Percentiles rank a stretch among this genome's conserved stretches.
phyloP scores from a whole-genome alignment of 1,140 invertebrate genomes.

The Palaemon carinicauda region DNA sequence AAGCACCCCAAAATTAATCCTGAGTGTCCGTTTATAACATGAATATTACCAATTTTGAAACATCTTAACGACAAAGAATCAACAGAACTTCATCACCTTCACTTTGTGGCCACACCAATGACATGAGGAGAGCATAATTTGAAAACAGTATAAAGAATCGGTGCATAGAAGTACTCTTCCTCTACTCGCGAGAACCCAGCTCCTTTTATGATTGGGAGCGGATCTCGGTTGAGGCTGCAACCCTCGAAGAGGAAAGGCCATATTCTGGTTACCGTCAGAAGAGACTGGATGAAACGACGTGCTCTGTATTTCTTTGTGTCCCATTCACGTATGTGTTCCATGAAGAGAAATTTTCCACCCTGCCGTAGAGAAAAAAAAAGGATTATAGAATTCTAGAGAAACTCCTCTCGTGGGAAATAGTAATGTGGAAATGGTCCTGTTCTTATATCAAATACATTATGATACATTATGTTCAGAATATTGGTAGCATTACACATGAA shows the following conservation, averaged over 20 bases:
- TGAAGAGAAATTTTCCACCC: constrained; percentile 62
- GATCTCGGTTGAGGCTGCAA: constrained; percentile 16
- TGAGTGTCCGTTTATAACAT: too few relatives aligned
- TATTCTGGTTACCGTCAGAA: not conserved
- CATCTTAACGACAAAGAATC: too few relatives aligned
- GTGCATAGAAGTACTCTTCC: not conserved
- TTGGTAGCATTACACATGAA: too few relatives aligned
- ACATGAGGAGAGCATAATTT: constrained; percentile 5
- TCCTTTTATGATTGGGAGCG: not conserved
- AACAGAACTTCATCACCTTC: not conserved
- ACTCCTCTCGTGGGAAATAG: too few relatives aligned
- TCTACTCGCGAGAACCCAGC: constrained; percentile 24
- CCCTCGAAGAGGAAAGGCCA: constrained; percentile 40
- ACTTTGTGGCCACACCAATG: constrained; percentile 27
- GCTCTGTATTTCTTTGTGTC: constrained; percentile 12
- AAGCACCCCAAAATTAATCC: too few relatives aligned
- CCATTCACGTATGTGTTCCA: constrained; percentile 61
- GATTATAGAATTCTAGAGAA: not conserved
- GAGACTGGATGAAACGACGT: not conserved
- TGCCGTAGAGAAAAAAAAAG: constrained; percentile 45
- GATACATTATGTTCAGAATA: too few relatives aligned
- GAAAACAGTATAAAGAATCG: not conserved
- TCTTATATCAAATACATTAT: too few relatives aligned
- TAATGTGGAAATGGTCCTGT: too few relatives aligned
- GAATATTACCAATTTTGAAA: too few relatives aligned